Evolutionary conservation across 2,888 invertebrate species (phyloP), one percentile per base, ranked within the genome.

Genomic region (Hypsopygia costalis): DNA sequence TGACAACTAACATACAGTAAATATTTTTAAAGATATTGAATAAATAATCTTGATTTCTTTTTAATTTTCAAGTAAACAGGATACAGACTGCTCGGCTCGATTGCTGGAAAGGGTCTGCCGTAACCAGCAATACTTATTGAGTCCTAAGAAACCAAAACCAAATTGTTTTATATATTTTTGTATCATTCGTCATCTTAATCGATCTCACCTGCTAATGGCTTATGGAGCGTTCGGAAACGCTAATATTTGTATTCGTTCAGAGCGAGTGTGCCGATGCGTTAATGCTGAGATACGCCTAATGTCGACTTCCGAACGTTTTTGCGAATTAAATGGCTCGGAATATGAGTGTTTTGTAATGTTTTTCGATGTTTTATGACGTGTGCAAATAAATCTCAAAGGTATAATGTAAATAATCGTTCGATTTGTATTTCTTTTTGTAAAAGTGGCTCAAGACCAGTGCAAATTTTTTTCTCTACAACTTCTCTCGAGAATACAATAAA

Each of bases 151-250:
- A n/a, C n/a, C n/a, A n/a, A n/a, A n/a, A n/a, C n/a, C n/a, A n/a
- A n/a, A n/a, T n/a, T n/a, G n/a, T n/a, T n/a, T n/a, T n/a, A n/a
- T n/a, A n/a, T n/a, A 9, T 27, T 35, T 30, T 36, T 12, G 1
- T 6, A 10, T 10, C 6, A 41, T 1, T 11, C 55, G 34, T 40
- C 51, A 34, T 66, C 67, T 70, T 70, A 66, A 68, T 43, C 29
- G 21, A 41, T 27, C 42, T 69, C 62, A 72, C 70, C 73, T 71
- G 72, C 54, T 70, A 72, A 72, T 71, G 66, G 56, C 61, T 63
- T 63, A 58, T 62, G 57, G 66, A 62, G 49, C 37, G 30, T 40
- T 57, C 40, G 30, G 43, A 22, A 43, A 40, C 42, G 50, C 41
- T 39, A 41, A 57, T 47, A 54, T 49, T 49, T 57, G 49, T 34